Conservation (phyloP, 2,113 vertebrate species). For the Phoenicopterus ruber region DNA sequence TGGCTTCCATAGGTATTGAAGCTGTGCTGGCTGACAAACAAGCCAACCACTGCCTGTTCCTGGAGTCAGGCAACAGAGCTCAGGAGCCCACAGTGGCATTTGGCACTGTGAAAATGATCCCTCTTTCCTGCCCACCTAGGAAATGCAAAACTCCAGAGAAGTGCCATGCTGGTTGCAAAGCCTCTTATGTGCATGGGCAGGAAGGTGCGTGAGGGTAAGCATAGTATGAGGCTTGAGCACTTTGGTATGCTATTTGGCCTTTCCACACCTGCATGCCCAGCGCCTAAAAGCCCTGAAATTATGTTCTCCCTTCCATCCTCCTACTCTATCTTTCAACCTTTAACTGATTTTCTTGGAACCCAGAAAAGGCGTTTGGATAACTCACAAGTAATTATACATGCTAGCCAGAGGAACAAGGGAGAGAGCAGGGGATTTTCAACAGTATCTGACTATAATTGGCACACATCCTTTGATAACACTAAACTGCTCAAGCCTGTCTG, state of each 20-base stretch:
- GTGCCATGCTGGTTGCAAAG: not conserved
- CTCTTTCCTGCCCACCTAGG: not conserved
- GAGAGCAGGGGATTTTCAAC: not conserved
- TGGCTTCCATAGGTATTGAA: not conserved
- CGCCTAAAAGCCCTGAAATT: not conserved
- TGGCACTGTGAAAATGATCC: not conserved
- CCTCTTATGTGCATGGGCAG: not conserved
- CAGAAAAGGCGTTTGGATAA: not conserved
- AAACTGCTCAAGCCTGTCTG: not conserved
- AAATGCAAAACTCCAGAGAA: not conserved
- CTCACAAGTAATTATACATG: not conserved
- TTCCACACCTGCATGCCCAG: not conserved
- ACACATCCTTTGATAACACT: not conserved
- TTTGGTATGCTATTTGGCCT: not conserved
- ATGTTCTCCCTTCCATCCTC: not conserved
- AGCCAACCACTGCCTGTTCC: not conserved
- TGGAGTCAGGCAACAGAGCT: not conserved
- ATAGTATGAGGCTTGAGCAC: not conserved
- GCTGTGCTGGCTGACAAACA: not conserved
- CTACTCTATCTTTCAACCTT: not conserved
- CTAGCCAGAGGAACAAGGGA: not conserved
- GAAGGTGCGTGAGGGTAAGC: not conserved
- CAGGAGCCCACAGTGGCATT: not conserved
- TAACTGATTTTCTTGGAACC: not conserved
- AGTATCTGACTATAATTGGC: not conserved